A percentile compares a stretch with the other conserved stretches of the same genome.
These are phyloP conservation scores for Turritopsis dohrnii DNA, from an alignment of 30 jellyfish, hydroid and myxozoan species.

Conservation along the genomic window DNA sequence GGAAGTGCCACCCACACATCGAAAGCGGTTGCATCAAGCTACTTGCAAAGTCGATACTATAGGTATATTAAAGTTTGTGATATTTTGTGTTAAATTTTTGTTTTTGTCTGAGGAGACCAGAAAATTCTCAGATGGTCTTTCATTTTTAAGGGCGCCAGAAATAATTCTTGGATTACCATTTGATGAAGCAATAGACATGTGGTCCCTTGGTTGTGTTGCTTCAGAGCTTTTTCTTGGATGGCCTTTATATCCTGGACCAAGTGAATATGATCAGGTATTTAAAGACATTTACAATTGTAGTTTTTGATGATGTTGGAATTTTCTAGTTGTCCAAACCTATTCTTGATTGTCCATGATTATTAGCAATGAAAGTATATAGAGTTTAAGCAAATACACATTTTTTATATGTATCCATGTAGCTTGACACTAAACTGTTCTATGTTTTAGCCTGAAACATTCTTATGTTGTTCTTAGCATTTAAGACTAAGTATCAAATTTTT, in stretches of 20 bases:
- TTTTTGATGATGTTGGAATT: no score
- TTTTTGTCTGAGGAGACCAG: background rate
- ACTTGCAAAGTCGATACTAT: slow-evolving; percentile 92
- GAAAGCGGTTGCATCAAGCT: slow-evolving; percentile 96
- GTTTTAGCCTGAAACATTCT: no score
- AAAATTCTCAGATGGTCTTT: background rate
- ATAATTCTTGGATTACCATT: slow-evolving; percentile 92
- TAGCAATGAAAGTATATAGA: no score
- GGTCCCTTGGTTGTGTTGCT: slow-evolving; percentile 98
- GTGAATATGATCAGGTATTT: slow-evolving; percentile 95
- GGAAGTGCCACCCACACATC: slow-evolving; percentile 99
- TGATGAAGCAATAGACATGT: slow-evolving; percentile 96
- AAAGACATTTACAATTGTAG: background rate
- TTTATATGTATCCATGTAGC: no score
- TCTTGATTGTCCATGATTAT: no score
- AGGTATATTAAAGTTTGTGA: slow-evolving; percentile 42
- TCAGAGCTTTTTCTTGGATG: slow-evolving; percentile 93
- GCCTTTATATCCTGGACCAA: slow-evolving; percentile 98
- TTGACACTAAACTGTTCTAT: no score
- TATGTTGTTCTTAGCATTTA: no score
- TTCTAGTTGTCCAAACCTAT: no score
- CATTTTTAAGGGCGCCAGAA: slow-evolving; percentile 83
- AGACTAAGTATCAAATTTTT: no score
- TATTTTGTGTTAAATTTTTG: background rate
- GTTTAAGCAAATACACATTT: no score